Evolutionary conservation across 2,888 invertebrate species (phyloP), one percentile per base, ranked within the genome.

Genomic region (Agriopis aurantiaria): DNA sequence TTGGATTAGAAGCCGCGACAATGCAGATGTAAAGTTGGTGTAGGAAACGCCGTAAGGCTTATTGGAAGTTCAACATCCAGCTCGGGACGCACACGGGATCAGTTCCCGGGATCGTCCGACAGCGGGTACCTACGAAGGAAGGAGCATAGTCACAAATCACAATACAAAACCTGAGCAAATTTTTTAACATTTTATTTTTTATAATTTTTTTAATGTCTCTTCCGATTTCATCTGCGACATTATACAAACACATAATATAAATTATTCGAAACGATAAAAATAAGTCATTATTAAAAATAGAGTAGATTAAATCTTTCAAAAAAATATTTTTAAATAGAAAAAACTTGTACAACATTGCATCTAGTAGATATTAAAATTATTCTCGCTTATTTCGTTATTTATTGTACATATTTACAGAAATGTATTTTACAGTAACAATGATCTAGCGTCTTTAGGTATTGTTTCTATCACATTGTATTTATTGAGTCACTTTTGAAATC

Each of bases 371-470:
- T 91, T 91, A 91, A 88, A 88, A 78, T 81, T 90, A 91, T 89
- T 86, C 83, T 92, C 79, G 90, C 89, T 91, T 92, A 91, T 83
- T 88, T 79, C 85, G 87, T 91, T 91, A 89, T 86, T 84, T 92
- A 93, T 92, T 90, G 92, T 94, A 93, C 93, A 94, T 94, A 93
- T 93, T 92, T 93, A 94, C 93, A 93, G 86, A 75, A 90, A 88
- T 88, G 91, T 91, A 92, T 89, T 90, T 91, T 91, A 93, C 93
- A 94, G 90, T 92, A 92, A 93, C 93, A 93, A 93, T 92, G 93
- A 92, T 92, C 91, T 93, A 93, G 92, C 93, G 87, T 93, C 92
- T 92, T 91, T 91, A 93, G 92, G 92, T 93, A 93, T 92, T 91
- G 84, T 90, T 87, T 93, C 91, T 93, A 94, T 93, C 93, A 93